Conservation (phyloP, 1,140 invertebrate species). For the honey bee (Apis mellifera) region DNA sequence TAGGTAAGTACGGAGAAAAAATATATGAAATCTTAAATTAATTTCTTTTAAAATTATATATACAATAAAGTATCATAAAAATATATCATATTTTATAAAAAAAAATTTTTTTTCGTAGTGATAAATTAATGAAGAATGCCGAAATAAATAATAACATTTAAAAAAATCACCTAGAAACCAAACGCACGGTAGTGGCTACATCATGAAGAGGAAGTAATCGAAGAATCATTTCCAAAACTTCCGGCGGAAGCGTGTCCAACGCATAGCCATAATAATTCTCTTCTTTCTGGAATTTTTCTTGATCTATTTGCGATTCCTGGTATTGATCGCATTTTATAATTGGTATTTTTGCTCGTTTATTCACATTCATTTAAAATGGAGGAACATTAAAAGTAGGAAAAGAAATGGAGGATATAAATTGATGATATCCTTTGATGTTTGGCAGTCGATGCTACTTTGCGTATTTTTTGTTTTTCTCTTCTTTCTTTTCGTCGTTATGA, state of each 20-base stretch:
- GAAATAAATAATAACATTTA: not conserved
- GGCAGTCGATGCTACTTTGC: not conserved
- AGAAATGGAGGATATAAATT: not conserved
- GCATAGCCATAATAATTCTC: constrained; percentile 23
- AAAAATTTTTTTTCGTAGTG: not conserved
- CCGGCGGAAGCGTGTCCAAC: constrained; percentile 74
- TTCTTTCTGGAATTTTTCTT: not conserved
- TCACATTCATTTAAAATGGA: constrained; percentile 62
- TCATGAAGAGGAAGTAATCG: constrained; percentile 70
- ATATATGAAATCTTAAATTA: not conserved
- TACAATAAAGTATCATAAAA: not conserved
- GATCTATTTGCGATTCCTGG: constrained; percentile 11
- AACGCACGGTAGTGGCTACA: constrained; percentile 69
- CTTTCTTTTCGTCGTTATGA: not conserved
- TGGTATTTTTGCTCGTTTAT: constrained; percentile 59
- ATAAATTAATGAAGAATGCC: not conserved
- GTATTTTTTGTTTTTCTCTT: not conserved
- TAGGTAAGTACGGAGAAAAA: too few relatives aligned
- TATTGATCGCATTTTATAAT: constrained; percentile 33
- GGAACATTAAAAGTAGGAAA: not conserved
- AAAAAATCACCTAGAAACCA: constrained; percentile 75
- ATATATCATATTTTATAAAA: not conserved
- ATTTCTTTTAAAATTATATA: too few relatives aligned
- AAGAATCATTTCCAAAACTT: constrained; percentile 76
- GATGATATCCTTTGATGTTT: not conserved